A percentile compares a stretch with the other conserved stretches of the same genome.
Conservation (phyloP, 2,888 invertebrate species). For the Myathropa florea region DNA sequence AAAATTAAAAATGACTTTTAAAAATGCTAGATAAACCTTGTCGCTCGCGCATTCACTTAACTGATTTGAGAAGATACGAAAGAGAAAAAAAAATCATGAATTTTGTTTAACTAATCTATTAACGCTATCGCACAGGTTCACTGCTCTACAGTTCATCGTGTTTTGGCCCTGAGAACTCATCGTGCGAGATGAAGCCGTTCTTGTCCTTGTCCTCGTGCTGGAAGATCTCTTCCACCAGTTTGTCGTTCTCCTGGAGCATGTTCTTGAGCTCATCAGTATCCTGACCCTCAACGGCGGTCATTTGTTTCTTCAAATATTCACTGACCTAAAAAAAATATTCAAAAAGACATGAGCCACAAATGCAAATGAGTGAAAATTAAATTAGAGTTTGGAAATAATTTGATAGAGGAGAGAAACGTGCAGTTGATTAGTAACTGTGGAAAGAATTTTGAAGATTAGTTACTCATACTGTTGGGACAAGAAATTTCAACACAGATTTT, state of each 20-base stretch:
- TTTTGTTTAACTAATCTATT: slow-evolving; percentile 51
- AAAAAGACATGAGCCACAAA: slow-evolving; percentile 3
- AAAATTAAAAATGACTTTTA: neutral
- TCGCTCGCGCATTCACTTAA: slow-evolving; percentile 25
- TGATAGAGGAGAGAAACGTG: slow-evolving; percentile 13
- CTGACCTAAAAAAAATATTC: slow-evolving; percentile 89
- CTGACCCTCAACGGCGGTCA: slow-evolving; percentile 90
- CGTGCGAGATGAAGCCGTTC: slow-evolving; percentile 97
- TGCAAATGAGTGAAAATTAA: slow-evolving; percentile 8
- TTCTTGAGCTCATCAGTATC: slow-evolving; percentile 90
- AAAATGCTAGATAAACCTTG: slow-evolving; percentile 34
- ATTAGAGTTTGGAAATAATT: slow-evolving; percentile 2
- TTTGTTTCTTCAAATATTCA: slow-evolving; percentile 94
- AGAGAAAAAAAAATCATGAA: slow-evolving; percentile 30
- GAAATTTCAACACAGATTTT: neutral
- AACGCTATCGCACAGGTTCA: slow-evolving; percentile 17
- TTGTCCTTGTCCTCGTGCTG: slow-evolving; percentile 98
- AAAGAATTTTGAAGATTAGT: slow-evolving; percentile 26
- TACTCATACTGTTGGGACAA: neutral
- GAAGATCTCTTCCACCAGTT: slow-evolving; percentile 97
- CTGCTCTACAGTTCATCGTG: slow-evolving; percentile 93
- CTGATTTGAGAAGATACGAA: slow-evolving; percentile 24
- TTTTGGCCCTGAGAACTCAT: slow-evolving; percentile 98
- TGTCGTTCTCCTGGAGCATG: slow-evolving; percentile 93
- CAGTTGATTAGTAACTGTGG: slow-evolving; percentile 27